Base-by-base conservation (phyloP, 2,113 vertebrate genomes). In the Peromyscus leucopus region DNA sequence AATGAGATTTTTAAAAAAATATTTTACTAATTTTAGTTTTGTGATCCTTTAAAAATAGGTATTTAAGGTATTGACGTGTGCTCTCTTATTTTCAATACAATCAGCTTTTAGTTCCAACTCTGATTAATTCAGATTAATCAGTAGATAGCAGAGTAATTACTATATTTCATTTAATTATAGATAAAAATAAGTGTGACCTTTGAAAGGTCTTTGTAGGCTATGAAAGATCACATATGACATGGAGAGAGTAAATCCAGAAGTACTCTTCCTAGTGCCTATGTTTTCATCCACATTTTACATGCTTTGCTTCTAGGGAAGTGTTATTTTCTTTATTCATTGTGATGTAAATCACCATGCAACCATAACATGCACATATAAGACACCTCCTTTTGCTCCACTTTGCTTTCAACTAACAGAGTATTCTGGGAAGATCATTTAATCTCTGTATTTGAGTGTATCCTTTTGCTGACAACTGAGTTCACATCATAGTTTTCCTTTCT, bases 111-210 rank as follows among this genome's bases (percentile, higher is more conserved):
- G 22, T 72, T 86, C 26, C 8, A 78, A 13, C 31, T 72, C 28
- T 96, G 80, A 55, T 83, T 75, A 71, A 76, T 88, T 71, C 80
- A 91, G 69, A 42, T 89, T 93, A 83, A 93, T 63, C 78, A 79
- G 24, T 46, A 93, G 19, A 42, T 42, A 76, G 76, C 48, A 89
- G 42, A 79, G 10, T 67, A 80, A 92, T 76, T 76, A 72, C 8
- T 86, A 55, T n/a, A 48, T 59, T 89, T 74, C 74, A 87, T 80
- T 80, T 57, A 74, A 74, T 89, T 93, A 26, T n/a, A 82, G 51
- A 87, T 90, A 93, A 90, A 94, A 90, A 82, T 87, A 92, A 94
- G 86, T 61, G 10, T 46, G 80, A 95, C 28, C 13, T 83, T 80
- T 90, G 57, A 75, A 94, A 71, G 24, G 26, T 9, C 72, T 67